Conservation (phyloP, 2,113 vertebrate species). For the Sapajus apella region DNA sequence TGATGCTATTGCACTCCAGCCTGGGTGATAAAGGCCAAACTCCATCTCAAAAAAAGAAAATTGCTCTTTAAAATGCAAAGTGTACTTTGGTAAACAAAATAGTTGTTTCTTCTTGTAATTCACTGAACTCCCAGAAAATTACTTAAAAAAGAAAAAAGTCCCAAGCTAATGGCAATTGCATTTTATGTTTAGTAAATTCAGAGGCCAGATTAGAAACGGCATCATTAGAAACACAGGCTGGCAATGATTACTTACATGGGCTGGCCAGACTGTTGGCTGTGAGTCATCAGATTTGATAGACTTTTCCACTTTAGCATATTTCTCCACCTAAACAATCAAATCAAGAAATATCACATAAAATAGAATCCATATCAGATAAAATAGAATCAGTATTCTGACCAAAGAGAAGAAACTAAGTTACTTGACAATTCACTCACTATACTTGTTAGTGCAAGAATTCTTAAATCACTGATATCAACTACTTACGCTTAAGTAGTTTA, state of each 20-base stretch:
- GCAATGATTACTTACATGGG: conserved; percentile 88
- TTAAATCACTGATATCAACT: background rate
- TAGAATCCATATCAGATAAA: too few relatives aligned
- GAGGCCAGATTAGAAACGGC: background rate
- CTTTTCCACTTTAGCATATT: conserved; percentile 97
- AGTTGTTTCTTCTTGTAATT: background rate
- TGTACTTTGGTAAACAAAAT: background rate
- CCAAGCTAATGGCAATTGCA: background rate
- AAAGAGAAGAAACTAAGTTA: background rate
- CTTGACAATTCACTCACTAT: background rate
- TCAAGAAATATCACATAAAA: conserved; percentile 32
- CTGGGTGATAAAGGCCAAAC: too few relatives aligned
- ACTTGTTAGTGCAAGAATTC: background rate
- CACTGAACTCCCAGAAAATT: background rate
- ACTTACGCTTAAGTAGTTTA: background rate
- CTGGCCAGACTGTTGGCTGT: conserved; percentile 95
- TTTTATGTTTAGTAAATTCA: conserved; percentile 44
- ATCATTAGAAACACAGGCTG: conserved; percentile 61
- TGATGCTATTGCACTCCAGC: too few relatives aligned
- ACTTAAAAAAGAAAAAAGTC: background rate
- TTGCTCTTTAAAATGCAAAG: background rate
- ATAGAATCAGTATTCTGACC: background rate
- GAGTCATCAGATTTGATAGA: conserved; percentile 94
- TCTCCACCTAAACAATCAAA: conserved; percentile 91
- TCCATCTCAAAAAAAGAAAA: too few relatives aligned